Percentiles rank a stretch among this genome's conserved stretches.
Evolutionary conservation across 2,113 vertebrate species (phyloP).

Genomic region (Regulus satrapa): DNA sequence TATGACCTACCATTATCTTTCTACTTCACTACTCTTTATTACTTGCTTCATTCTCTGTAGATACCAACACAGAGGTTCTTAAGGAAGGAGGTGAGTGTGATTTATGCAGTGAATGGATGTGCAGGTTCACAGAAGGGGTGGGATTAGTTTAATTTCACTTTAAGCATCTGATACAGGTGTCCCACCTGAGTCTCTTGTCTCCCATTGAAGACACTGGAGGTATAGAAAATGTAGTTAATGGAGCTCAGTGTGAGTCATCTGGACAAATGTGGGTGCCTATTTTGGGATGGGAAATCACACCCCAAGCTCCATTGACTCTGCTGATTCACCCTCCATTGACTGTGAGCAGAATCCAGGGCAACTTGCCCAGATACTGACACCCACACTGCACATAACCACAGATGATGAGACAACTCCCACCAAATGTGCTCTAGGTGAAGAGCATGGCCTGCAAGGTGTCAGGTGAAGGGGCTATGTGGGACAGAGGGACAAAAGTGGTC

Average conservation of each 20-base stretch:
- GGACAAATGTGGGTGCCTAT: neutral
- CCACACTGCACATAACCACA: neutral
- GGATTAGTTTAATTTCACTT: neutral
- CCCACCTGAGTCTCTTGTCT: neutral
- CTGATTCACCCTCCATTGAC: constrained; percentile 46
- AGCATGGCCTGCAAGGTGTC: neutral
- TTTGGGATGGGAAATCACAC: neutral
- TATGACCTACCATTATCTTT: neutral
- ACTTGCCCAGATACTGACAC: neutral
- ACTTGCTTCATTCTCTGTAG: neutral
- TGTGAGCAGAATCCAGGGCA: neutral
- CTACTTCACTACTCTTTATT: constrained; percentile 4
- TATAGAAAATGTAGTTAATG: neutral
- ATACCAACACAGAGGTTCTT: neutral
- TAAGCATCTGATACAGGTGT: neutral
- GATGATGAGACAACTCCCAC: neutral
- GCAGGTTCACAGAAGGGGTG: neutral
- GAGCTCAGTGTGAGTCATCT: neutral
- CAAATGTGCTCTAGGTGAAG: neutral
- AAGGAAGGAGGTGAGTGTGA: neutral
- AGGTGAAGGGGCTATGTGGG: neutral
- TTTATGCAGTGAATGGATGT: neutral
- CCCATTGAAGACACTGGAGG: neutral
- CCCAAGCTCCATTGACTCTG: neutral
- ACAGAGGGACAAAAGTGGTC: neutral